Base-by-base conservation (phyloP, 2,113 vertebrate genomes). In the Aptenodytes patagonicus region DNA sequence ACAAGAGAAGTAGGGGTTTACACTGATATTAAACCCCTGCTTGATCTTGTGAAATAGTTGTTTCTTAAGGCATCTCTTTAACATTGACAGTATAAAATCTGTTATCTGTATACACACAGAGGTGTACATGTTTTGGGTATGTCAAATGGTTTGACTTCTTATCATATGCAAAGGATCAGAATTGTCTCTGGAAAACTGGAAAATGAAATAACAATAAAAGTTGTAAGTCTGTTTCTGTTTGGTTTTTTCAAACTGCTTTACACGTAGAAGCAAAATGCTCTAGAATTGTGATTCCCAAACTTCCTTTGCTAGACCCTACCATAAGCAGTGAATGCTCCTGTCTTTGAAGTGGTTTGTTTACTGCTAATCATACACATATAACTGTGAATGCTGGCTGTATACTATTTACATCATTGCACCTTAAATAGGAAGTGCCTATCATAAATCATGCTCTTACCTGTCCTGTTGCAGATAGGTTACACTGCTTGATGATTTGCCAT, bases 271-370 rank as follows among this genome's bases (percentile, higher is more conserved):
- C 12, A 28, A 47, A 54, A 3, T 19, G 51, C 34, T 34, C 17
- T 22, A 0, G 19, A 19, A 10, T 0, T 28, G n/a, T 42, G 65
- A 13, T 44, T 26, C 64, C 26, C 58, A 14, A 5, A 4, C 3
- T 11, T 32, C 7, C 54, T 5, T 13, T 32, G 47, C 60, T 24
- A 19, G 65, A 3, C 20, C 10, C 42, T 40, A 8, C 31, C 17
- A 1, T 0, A 5, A 18, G 72, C 89, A 34, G n/a, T 0, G 2
- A 1, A 4, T 17, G 51, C n/a, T 21, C 14, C 42, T 66, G 21
- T 19, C 21, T 1, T 31, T 15, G 31, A 0, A 40, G 5, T 6
- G 16, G 24, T 29, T 2, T 3, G 32, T 16, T n/a, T 20, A 7
- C 17, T 38, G 81, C 57, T 32, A 5, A 2, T 17, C 38, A 10